Evolutionary conservation across 2,888 invertebrate species (phyloP), one percentile per base, ranked within the genome.

Genomic region (Ptycholaimellus sp.): DNA sequence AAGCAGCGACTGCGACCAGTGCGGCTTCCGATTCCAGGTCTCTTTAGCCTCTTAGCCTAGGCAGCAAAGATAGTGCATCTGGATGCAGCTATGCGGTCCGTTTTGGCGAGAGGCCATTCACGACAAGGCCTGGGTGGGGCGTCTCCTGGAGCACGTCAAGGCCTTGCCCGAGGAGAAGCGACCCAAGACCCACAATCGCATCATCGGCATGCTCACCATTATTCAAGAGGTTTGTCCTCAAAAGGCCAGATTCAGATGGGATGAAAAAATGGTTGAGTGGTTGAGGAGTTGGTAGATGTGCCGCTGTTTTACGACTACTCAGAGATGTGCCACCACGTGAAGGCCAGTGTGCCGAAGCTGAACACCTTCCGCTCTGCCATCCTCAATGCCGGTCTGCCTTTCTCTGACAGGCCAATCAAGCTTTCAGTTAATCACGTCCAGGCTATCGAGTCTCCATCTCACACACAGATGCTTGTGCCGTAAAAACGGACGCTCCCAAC

Each of bases 401-500:
- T 87, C 87, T 0, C 73, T 72, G 13, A 33, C 9, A 13, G 5
- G 11, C 20, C 13, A 33, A 13, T 11, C 17, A 17, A 19, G 17
- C 7, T 30, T n/a, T 30, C 30, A 6, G 30, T 30, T 16, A 30
- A n/a, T 2, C 11, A 30, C 21, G 19, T 18, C 18, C 13, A 29
- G 83, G 83, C 0, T 80, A 76, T 60, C 66, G 71, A 49, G 87
- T 93, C 2, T 90, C 90, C 0, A 73, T 72, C 50, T 82, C 90
- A 0, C 96, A 99, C 64, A 76, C 79, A 38, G 70, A 71, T 44
- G 77, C 75, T 54, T 71, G 72, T 45, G 82, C 85, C 0, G 65
- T 93, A 18, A 96, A 96, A 64, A 93, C 93, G 0, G 68, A 78
- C 56, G 93, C 93, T 3, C 83, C 96, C 0, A 62, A 72, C 28